These are phyloP conservation scores for Actias luna DNA, from an alignment of 2,888 invertebrate genomes.

Conservation along the genomic window DNA sequence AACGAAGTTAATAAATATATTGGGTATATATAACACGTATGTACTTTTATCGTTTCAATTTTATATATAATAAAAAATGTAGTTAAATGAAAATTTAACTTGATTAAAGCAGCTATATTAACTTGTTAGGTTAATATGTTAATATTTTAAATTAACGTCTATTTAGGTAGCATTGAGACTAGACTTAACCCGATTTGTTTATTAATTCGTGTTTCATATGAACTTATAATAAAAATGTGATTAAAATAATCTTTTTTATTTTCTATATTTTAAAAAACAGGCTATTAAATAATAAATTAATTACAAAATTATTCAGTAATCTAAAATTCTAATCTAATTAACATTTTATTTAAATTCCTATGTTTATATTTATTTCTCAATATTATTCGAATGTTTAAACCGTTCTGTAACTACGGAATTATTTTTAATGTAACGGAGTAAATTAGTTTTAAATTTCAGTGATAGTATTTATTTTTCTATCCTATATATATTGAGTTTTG, in stretches of 20 bases:
- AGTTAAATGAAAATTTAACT: no score
- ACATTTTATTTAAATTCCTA: background rate
- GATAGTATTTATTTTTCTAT: no score
- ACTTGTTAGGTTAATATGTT: background rate
- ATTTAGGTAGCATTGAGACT: background rate
- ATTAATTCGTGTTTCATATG: background rate
- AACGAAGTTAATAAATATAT: no score
- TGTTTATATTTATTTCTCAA: background rate
- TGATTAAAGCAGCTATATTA: no score
- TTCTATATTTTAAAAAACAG: constrained; percentile 24
- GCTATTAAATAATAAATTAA: background rate
- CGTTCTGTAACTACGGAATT: background rate
- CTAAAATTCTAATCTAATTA: background rate
- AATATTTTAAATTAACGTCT: background rate
- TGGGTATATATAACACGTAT: no score
- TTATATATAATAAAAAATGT: background rate
- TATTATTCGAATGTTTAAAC: background rate
- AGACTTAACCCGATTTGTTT: background rate
- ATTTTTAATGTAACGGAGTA: no score
- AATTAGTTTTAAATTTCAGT: no score
- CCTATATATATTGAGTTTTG: no score
- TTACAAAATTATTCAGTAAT: background rate
- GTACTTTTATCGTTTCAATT: background rate
- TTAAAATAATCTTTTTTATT: constrained; percentile 15
- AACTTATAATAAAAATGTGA: background rate